Conservation (phyloP, 37 sponge, comb jelly and placozoan species). For the Geodia barretti region DNA sequence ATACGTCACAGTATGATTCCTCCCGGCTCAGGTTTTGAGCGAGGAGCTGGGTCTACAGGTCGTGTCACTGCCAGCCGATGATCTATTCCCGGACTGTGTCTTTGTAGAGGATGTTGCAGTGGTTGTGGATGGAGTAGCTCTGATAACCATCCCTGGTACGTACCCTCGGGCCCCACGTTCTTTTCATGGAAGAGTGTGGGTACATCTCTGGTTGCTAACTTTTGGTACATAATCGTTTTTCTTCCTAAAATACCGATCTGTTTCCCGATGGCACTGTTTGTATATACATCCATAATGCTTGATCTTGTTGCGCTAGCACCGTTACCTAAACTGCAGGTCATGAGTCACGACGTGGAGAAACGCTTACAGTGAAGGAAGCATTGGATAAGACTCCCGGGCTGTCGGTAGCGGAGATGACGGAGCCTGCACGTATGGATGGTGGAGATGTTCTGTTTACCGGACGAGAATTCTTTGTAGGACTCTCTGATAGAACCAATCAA, state of each 20-base stretch:
- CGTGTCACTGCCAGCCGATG: constrained; percentile 63
- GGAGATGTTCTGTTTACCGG: constrained; percentile 95
- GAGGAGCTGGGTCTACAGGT: constrained; percentile 44
- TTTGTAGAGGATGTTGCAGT: constrained; percentile 89
- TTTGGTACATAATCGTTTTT: no score
- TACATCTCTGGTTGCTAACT: background rate
- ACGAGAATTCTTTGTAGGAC: constrained; percentile 85
- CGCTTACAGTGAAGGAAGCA: constrained; percentile 25
- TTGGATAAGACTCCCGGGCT: constrained; percentile 49
- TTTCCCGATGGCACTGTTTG: no score
- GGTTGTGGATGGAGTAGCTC: constrained; percentile 64
- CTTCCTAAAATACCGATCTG: no score
- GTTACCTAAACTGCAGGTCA: constrained; percentile 44
- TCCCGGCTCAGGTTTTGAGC: constrained; percentile 13
- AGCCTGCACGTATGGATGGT: constrained; percentile 77
- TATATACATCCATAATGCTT: no score
- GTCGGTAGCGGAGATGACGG: constrained; percentile 56
- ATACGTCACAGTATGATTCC: no score
- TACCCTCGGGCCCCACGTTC: no score
- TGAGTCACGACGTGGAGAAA: constrained; percentile 61
- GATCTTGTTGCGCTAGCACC: no score
- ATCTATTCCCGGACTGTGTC: constrained; percentile 80
- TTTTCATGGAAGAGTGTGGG: background rate
- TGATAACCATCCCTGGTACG: constrained; percentile 57
- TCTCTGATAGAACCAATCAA: constrained; percentile 74